These are phyloP conservation scores for Drosophila setifemur DNA, from an alignment of 1,140 invertebrate species.

Conservation along the genomic window DNA sequence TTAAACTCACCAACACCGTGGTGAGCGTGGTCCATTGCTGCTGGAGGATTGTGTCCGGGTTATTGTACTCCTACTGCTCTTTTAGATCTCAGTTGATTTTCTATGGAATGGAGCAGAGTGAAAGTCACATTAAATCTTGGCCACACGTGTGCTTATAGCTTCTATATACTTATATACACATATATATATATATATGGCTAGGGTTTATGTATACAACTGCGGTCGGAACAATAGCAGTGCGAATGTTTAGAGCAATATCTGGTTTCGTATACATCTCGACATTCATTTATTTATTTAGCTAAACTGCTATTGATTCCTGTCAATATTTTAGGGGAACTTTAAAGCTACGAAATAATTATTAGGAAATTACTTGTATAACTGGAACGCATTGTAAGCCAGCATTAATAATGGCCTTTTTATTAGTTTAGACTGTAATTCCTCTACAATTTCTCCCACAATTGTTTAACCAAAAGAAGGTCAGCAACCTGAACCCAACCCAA, in stretches of 20 bases:
- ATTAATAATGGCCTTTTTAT: no score
- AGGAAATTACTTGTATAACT: no score
- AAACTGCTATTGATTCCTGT: no score
- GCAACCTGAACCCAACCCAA: background rate
- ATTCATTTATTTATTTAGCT: no score
- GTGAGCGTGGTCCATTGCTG: slow-evolving; percentile 67
- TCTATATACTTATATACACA: no score
- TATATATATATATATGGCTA: background rate
- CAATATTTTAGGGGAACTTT: no score
- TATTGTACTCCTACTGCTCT: background rate
- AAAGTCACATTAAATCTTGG: slow-evolving; percentile 38
- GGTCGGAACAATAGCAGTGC: background rate
- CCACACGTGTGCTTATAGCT: no score
- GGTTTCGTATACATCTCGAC: no score
- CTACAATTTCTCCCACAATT: slow-evolving; percentile 1
- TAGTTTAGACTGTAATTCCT: no score
- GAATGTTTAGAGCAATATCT: background rate
- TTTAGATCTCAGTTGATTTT: slow-evolving; percentile 17
- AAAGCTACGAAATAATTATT: no score
- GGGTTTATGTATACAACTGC: background rate
- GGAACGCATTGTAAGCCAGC: no score
- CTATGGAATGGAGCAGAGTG: slow-evolving; percentile 26
- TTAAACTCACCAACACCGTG: slow-evolving; percentile 63
- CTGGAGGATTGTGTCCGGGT: background rate
- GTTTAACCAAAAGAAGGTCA: no score